Evolutionary conservation across 2,113 vertebrate species (phyloP), one percentile per base, ranked within the genome.

Genomic region (Ovis aries): DNA sequence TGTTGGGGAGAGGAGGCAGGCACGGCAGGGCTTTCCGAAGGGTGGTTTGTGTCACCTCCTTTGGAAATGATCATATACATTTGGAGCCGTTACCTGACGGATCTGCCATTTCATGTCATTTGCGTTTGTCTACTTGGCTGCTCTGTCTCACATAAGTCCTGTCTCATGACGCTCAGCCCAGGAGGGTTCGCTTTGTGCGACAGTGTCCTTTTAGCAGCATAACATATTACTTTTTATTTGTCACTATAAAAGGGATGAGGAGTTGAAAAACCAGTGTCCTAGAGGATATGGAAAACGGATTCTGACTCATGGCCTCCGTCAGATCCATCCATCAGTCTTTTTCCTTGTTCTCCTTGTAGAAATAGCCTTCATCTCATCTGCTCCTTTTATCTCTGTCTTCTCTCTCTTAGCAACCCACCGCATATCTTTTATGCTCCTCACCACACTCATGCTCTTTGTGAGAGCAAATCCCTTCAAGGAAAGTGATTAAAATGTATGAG

Each of bases 371-470:
- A 0, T 84, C 29, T 93, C 77, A 53, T 31, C 91, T 57, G 31
- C 31, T 97, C 96, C 97, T 98, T 92, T 97, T 98, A 93, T 96
- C 95, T 94, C 85, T 94, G 88, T 88, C 92, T 11, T 57, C 55
- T 81, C 81, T 92, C 40, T 94, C 95, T 92, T 43, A 27, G 94
- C 17, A 97, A 43, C 55, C 87, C 81, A 55, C 6, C 14, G 57
- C 25, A 7, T 3, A 36, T 98, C 90, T 77, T 31, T 82, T 90
- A 0, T 17, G 71, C 64, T 94, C 88, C 16, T 74, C 43, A 29
- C 0, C 3, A 53, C 8, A 45, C 80, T 78, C 80, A 57, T 67
- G 17, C 90, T 92, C 85, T 95, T 86, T 60, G 48, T 14, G 88
- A 93, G 80, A 94, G 84, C 15, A 7, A 14, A 84, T 91, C 29